Conservation (phyloP, 1,140 invertebrate genomes). For the Trialeurodes vaporariorum region DNA sequence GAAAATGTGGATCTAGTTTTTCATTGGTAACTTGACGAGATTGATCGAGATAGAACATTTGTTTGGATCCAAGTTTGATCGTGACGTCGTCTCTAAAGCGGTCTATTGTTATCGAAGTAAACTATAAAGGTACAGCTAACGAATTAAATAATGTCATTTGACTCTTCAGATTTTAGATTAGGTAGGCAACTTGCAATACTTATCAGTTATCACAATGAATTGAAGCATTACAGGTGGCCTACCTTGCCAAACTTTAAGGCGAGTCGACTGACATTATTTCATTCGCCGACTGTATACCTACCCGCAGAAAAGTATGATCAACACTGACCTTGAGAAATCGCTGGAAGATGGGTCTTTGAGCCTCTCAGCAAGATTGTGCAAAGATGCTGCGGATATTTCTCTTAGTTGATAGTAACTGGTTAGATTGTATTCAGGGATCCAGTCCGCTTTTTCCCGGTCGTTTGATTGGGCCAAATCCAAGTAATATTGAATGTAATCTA, state of each 20-base stretch:
- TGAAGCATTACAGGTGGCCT: no score
- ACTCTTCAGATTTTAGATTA: no score
- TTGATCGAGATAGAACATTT: no score
- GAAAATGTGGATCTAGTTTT: no score
- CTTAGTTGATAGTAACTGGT: slow-evolving; percentile 59
- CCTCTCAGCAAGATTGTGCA: slow-evolving; percentile 61
- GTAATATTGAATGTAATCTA: slow-evolving; percentile 82
- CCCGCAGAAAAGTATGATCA: neutral
- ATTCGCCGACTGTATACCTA: no score
- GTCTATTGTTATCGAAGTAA: neutral
- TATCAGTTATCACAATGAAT: no score
- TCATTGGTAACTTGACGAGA: no score
- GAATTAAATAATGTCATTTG: no score
- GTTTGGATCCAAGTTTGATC: no score
- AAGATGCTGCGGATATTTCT: slow-evolving; percentile 49
- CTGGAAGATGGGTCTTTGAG: slow-evolving; percentile 36
- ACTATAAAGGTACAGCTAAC: neutral
- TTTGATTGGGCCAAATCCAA: slow-evolving; percentile 69
- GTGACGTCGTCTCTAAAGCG: no score
- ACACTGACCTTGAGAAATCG: slow-evolving; percentile 9
- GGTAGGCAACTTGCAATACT: no score
- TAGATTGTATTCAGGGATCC: slow-evolving; percentile 69
- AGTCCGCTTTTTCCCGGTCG: slow-evolving; percentile 48
- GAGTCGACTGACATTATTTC: neutral
- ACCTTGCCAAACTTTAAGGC: no score